A percentile compares a stretch with the other conserved stretches of the same genome.
phyloP scores from a whole-genome alignment of 1,140 invertebrate species.

The Pseudoatta argentina region DNA sequence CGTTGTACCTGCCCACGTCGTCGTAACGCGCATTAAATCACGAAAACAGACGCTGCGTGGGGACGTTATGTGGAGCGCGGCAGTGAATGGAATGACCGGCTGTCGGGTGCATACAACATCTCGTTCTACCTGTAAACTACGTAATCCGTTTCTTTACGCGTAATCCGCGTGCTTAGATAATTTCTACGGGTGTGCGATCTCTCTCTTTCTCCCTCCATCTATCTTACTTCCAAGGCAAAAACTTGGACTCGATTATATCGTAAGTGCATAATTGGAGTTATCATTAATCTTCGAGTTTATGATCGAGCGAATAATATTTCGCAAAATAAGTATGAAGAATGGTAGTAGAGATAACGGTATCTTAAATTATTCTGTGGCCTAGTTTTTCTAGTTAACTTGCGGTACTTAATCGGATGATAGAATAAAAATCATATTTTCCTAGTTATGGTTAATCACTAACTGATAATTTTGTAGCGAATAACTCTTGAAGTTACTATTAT shows the following conservation, averaged over 20 bases:
- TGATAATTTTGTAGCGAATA: too few relatives aligned
- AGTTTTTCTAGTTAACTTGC: too few relatives aligned
- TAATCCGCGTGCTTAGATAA: conserved; percentile 17
- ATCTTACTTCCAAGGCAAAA: background rate
- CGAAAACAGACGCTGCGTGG: conserved; percentile 70
- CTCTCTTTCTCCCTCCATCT: background rate
- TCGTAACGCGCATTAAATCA: conserved; percentile 66
- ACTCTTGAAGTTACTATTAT: too few relatives aligned
- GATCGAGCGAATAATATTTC: background rate
- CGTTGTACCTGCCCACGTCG: conserved; percentile 48
- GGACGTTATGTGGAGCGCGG: conserved; percentile 64
- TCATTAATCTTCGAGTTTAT: conserved; percentile 23
- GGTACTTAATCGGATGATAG: too few relatives aligned
- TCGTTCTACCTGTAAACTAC: conserved; percentile 15
- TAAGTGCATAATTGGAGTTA: background rate
- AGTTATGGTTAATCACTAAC: too few relatives aligned
- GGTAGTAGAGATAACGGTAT: background rate
- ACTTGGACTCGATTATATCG: background rate
- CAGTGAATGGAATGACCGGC: conserved; percentile 50
- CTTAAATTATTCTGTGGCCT: too few relatives aligned
- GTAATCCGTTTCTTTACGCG: conserved; percentile 33
- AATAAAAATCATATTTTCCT: too few relatives aligned
- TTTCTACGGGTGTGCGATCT: background rate
- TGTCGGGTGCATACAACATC: conserved; percentile 30
- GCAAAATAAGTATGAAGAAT: conserved; percentile 21